Evolutionary conservation across 2,888 invertebrate genomes (phyloP), one percentile per base, ranked within the genome.

Genomic region (Chloroclysta siterata): DNA sequence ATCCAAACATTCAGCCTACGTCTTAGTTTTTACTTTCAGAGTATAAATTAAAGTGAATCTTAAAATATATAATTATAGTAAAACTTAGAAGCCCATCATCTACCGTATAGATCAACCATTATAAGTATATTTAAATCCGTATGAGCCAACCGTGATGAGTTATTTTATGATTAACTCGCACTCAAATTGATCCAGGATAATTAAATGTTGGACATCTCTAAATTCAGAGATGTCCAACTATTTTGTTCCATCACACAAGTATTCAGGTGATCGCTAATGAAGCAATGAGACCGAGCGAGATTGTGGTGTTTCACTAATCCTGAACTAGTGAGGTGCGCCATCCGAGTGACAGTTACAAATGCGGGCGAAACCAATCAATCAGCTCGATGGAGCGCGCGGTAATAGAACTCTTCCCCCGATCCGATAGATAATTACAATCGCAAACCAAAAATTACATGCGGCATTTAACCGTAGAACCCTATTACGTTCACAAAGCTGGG

Each of bases 381-480:
- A 89, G 86, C 73, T 77, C 83, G 81, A 60, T 76, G 83, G 81
- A 90, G 85, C 89, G 83, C 86, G 81, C 82, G 83, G 86, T 88
- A 91, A 91, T 90, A 87, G 88, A 90, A 90, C 89, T 90, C 89
- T 90, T 89, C 89, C 87, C 88, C 81, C 78, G 80, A 87, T 87
- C 87, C 87, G 85, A 88, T 88, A 90, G 85, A 90, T 90, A 90
- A 90, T 90, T 92, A 88, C 90, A 89, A 90, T 87, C 82, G 90
- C 90, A 89, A 90, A 92, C 90, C 90, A 88, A 91, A 90, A 90
- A 92, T 92, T 90, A 90, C 89, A 89, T 83, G 89, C 88, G 77
- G 85, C 87, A 88, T 91, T 90, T 87, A 89, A 88, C 85, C 74
- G 84, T 83, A 82, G 85, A 88, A 88, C 87, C 89, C 88, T 86